These are phyloP conservation scores for Trichomycterus rosablanca DNA, from an alignment of 2,113 vertebrate genomes.

Conservation along the genomic window DNA sequence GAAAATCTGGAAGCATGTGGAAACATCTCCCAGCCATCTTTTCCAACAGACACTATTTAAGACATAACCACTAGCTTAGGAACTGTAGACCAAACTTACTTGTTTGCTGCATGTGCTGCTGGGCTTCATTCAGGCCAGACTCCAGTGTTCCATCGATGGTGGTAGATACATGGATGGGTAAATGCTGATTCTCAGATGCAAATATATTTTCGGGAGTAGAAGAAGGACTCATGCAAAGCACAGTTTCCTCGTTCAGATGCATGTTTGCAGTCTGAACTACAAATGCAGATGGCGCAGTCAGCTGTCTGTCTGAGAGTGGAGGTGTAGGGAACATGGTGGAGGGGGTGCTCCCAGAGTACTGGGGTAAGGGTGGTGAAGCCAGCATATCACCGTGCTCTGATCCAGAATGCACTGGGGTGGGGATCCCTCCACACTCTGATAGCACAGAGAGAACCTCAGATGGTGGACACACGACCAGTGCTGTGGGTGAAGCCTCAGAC, in stretches of 20 bases:
- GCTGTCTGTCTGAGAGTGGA: slow-evolving; percentile 19
- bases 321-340: slow-evolving; percentile 28
- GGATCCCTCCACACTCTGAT: slow-evolving; percentile 44
- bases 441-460: slow-evolving; percentile 33
- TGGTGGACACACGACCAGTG: slow-evolving; percentile 24
- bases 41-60: neutral
- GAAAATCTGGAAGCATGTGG: no score
- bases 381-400: slow-evolving; percentile 43
- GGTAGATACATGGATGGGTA: slow-evolving; percentile 32
- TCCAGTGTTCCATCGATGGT: slow-evolving; percentile 46
- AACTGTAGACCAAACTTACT: slow-evolving; percentile 52
- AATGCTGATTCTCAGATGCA: slow-evolving; percentile 44
- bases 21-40: neutral
- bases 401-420: slow-evolving; percentile 53
- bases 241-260: slow-evolving; percentile 30
- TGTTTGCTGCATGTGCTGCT: slow-evolving; percentile 57
- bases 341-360: slow-evolving; percentile 19
- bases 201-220: slow-evolving; percentile 27
- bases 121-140: slow-evolving; percentile 38
- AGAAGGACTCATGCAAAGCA: slow-evolving; percentile 43
- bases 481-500: slow-evolving; percentile 37
- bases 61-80: neutral
- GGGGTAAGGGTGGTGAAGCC: slow-evolving; percentile 47
- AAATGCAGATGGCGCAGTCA: slow-evolving; percentile 1
- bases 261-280: slow-evolving; percentile 14